Evolutionary conservation across 2,113 vertebrate genomes (phyloP).

Genomic region (Dipodomys ordii): DNA sequence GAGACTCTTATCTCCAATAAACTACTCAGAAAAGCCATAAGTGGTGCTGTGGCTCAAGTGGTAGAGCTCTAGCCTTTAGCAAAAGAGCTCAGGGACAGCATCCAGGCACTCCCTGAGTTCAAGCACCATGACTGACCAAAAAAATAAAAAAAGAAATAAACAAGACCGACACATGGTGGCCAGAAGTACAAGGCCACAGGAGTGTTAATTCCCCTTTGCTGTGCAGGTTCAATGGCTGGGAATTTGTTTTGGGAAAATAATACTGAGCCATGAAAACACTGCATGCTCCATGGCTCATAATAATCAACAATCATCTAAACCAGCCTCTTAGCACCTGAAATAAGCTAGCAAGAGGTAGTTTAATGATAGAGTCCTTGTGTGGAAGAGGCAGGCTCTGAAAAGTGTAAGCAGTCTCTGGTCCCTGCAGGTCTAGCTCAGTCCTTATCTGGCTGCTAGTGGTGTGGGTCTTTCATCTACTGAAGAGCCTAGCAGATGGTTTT

Average conservation of each 20-base stretch:
- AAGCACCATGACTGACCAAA: too few species aligned
- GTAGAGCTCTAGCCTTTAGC: too few species aligned
- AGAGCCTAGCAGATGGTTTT: constrained; percentile 44
- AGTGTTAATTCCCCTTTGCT: not conserved
- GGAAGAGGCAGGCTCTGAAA: not conserved
- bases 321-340: not conserved
- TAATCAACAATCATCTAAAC: not conserved
- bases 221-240: not conserved
- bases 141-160: too few species aligned
- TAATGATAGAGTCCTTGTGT: not conserved
- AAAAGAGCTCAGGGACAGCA: too few species aligned
- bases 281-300: not conserved
- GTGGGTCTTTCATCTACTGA: not conserved
- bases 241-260: constrained; percentile 39
- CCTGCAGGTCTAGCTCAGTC: not conserved
- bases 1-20: too few species aligned
- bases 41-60: too few species aligned
- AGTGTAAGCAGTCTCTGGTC: not conserved
- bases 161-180: not conserved
- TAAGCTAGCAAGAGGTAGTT: not conserved
- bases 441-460: not conserved
- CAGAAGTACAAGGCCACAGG: not conserved
- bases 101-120: too few species aligned
- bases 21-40: too few species aligned
- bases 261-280: not conserved